Evolutionary conservation across 1,140 invertebrate genomes (phyloP).

Genomic region (Hestina assimilis): DNA sequence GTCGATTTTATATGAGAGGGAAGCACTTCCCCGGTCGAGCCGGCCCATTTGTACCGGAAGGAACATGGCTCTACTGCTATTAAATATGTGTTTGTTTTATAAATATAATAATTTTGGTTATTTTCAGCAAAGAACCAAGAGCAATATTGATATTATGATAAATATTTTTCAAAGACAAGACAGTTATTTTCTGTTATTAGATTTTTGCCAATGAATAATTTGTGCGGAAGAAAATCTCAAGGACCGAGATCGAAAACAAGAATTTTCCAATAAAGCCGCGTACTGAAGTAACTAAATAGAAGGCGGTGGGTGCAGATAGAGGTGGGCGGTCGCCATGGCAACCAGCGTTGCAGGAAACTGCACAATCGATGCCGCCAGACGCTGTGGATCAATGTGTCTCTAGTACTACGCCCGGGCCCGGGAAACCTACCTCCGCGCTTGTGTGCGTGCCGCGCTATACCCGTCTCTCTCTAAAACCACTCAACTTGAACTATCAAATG

Average conservation of each 20-base stretch:
- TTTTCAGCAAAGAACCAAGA: no score
- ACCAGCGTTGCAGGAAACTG: constrained; percentile 73
- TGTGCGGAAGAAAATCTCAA: constrained; percentile 5
- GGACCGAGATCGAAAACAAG: constrained; percentile 25
- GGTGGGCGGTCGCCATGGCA: constrained; percentile 65
- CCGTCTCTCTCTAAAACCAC: constrained; percentile 43
- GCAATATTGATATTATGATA: no score
- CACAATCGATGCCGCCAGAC: constrained; percentile 77
- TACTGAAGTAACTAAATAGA: constrained; percentile 53
- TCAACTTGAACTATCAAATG: constrained; percentile 39
- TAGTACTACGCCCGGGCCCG: constrained; percentile 74
- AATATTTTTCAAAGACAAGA: no score
- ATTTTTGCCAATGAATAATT: no score
- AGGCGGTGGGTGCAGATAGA: constrained; percentile 50
- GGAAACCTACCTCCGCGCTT: constrained; percentile 52
- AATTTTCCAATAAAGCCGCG: constrained; percentile 60
- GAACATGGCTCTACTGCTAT: no score
- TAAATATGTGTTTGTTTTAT: no score
- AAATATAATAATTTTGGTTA: no score
- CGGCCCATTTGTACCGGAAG: no score
- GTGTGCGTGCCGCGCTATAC: constrained; percentile 43
- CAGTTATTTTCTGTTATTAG: no score
- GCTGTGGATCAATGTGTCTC: constrained; percentile 77
- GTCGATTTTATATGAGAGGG: no score
- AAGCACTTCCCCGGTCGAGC: no score